Conservation (phyloP, 2,888 invertebrate species). For the Xestobium rufovillosum region DNA sequence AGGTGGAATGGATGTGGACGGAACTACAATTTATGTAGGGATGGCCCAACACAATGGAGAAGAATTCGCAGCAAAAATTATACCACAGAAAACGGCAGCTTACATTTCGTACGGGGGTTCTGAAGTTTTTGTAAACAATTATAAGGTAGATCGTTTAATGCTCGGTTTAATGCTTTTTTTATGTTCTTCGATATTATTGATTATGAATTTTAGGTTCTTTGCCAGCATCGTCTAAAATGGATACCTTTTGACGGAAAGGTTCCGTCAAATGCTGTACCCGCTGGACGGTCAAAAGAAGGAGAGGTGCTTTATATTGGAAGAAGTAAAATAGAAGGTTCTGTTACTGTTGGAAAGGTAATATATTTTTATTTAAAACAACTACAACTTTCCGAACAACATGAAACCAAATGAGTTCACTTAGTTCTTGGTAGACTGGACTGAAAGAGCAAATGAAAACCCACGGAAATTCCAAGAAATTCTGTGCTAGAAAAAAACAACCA, state of each 20-base stretch:
- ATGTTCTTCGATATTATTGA: too few relatives aligned
- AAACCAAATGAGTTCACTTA: too few relatives aligned
- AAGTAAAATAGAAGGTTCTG: neutral
- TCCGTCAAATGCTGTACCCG: neutral
- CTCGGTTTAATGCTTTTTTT: too few relatives aligned
- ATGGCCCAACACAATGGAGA: conserved; percentile 13
- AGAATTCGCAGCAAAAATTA: conserved; percentile 21
- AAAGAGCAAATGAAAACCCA: too few relatives aligned
- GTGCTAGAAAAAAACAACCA: too few relatives aligned
- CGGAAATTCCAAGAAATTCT: too few relatives aligned
- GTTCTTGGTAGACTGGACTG: too few relatives aligned
- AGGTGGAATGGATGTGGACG: conserved; percentile 20
- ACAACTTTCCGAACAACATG: too few relatives aligned
- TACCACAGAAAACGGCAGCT: conserved; percentile 22
- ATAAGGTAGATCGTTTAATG: conserved; percentile 20
- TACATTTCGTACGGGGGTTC: conserved; percentile 18
- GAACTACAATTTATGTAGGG: conserved; percentile 21
- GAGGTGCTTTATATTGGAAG: neutral
- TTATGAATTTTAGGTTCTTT: conserved; percentile 1
- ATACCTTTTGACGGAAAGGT: neutral
- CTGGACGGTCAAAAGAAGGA: neutral
- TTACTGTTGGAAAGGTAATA: neutral
- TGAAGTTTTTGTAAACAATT: conserved; percentile 19
- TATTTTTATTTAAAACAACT: too few relatives aligned
- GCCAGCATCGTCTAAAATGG: neutral